phyloP scores from a whole-genome alignment of 2,888 invertebrate genomes.

The Troides aeacus region DNA sequence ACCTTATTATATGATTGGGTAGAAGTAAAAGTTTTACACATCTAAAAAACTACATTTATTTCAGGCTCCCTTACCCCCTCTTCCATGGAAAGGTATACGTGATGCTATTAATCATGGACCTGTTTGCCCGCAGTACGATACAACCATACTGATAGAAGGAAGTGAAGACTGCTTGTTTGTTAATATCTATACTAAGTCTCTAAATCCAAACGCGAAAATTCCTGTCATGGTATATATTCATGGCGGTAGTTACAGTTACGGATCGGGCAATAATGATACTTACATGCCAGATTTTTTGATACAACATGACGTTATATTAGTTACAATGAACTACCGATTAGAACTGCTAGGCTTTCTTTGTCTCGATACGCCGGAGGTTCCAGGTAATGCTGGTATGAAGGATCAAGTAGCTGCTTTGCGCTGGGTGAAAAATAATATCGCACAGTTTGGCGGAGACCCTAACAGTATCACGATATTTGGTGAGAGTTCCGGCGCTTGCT shows the following conservation, averaged over 20 bases:
- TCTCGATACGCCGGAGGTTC: slow-evolving; percentile 52
- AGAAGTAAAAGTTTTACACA: too few species aligned
- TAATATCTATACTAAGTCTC: slow-evolving; percentile 55
- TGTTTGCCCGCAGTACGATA: slow-evolving; percentile 58
- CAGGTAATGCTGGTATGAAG: slow-evolving; percentile 66
- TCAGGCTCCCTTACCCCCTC: slow-evolving; percentile 57
- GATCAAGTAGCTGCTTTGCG: slow-evolving; percentile 60
- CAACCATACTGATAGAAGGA: slow-evolving; percentile 42
- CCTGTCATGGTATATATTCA: slow-evolving; percentile 71
- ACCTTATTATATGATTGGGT: too few species aligned
- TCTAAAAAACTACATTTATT: slow-evolving; percentile 4
- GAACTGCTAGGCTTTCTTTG: slow-evolving; percentile 50
- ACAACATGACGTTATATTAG: slow-evolving; percentile 60
- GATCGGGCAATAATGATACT: slow-evolving; percentile 53
- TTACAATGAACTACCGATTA: slow-evolving; percentile 67
- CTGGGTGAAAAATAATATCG: slow-evolving; percentile 59
- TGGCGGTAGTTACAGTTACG: slow-evolving; percentile 61
- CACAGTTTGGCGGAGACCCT: slow-evolving; percentile 57
- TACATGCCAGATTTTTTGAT: slow-evolving; percentile 62
- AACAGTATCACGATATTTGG: slow-evolving; percentile 65
- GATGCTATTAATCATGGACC: slow-evolving; percentile 58
- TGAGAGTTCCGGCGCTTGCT: slow-evolving; percentile 62
- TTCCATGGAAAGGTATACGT: slow-evolving; percentile 53
- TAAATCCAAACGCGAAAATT: slow-evolving; percentile 40
- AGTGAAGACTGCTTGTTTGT: slow-evolving; percentile 61